Evolutionary conservation across 2,113 vertebrate genomes (phyloP).

Genomic region (Cryptotis parvus): DNA sequence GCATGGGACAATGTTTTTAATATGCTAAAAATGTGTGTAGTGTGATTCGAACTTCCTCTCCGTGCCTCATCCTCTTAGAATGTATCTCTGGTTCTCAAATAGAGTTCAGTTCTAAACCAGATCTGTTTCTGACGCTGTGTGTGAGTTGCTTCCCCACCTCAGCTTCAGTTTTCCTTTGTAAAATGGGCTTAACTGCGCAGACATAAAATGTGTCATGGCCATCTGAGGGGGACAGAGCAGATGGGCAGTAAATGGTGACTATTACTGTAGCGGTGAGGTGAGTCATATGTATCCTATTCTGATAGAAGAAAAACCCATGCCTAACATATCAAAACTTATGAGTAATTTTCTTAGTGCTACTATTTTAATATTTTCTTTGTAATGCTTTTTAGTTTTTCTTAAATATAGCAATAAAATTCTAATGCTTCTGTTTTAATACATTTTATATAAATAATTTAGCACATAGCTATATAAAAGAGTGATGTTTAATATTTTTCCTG

Average conservation of each 20-base stretch:
- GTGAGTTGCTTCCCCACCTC: neutral
- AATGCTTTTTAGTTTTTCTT: neutral
- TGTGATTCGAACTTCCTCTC: neutral
- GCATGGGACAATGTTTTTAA: neutral
- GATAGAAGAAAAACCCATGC: conserved; percentile 11
- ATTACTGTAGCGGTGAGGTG: neutral
- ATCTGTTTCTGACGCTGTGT: neutral
- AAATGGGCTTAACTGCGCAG: neutral
- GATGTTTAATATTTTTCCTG: too few relatives aligned
- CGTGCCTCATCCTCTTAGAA: too few relatives aligned
- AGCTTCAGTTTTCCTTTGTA: neutral
- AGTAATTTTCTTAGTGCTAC: neutral
- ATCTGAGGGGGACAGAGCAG: too few relatives aligned
- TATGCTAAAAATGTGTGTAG: neutral
- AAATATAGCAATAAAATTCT: neutral
- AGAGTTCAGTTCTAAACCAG: neutral
- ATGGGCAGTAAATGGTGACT: too few relatives aligned
- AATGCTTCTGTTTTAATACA: neutral
- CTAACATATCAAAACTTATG: neutral
- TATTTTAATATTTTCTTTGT: neutral
- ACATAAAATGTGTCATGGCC: neutral
- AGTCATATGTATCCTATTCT: neutral
- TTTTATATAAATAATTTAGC: neutral
- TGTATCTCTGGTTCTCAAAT: neutral
- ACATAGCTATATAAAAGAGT: neutral